Conservation (phyloP, 2,113 vertebrate genomes). For the Heterotis niloticus region DNA sequence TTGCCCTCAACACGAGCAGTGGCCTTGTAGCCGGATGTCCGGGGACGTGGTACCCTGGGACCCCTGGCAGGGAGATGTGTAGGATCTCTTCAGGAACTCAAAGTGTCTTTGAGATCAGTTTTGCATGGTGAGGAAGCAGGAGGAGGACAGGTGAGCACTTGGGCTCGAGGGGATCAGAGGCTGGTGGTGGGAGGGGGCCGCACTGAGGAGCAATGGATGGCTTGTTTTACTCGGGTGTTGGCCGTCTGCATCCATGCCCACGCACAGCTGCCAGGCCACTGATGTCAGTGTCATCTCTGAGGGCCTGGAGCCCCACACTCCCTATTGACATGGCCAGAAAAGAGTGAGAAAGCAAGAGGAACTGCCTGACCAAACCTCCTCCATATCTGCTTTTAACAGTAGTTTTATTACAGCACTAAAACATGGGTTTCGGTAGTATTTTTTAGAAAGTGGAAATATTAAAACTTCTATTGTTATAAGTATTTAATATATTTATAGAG, state of each 20-base stretch:
- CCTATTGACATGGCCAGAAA: not conserved
- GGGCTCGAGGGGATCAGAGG: not conserved
- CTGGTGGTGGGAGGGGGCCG: not conserved
- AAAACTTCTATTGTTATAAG: slow-evolving; percentile 32
- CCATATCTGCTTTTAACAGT: slow-evolving; percentile 2
- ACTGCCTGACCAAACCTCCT: not conserved
- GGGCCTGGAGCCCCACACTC: not conserved
- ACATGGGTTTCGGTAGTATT: slow-evolving; percentile 44
- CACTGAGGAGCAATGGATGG: too few relatives aligned
- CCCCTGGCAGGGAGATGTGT: not conserved
- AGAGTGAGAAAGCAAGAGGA: not conserved
- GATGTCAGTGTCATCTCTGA: too few relatives aligned
- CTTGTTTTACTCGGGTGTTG: too few relatives aligned
- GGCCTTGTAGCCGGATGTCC: not conserved
- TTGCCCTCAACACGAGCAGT: not conserved
- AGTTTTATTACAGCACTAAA: slow-evolving; percentile 26
- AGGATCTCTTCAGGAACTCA: not conserved
- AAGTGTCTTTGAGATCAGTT: not conserved
- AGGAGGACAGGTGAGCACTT: too few relatives aligned
- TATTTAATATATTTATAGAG: slow-evolving; percentile 55
- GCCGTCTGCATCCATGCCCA: not conserved
- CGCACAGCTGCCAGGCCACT: too few relatives aligned
- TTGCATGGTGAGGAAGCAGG: too few relatives aligned
- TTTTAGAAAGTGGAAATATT: slow-evolving; percentile 33
- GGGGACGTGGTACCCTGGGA: not conserved